Conservation (phyloP, 1,140 invertebrate species). For the Alviniconcha marisindica region DNA sequence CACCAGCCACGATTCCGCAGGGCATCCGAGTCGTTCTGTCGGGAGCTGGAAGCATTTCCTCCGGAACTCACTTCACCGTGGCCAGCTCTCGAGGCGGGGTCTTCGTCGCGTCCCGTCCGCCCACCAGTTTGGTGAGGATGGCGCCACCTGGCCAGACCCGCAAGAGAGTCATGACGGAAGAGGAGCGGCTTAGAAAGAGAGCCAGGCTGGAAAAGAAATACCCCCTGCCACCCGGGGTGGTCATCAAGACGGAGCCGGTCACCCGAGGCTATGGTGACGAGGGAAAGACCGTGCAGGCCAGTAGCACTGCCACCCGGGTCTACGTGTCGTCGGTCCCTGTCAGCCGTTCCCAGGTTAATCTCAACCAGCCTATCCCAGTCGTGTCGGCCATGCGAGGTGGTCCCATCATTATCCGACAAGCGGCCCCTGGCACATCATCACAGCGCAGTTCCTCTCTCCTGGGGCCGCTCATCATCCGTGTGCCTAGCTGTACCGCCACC, state of each 20-base stretch:
- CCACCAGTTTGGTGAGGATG: neutral
- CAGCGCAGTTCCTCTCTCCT: neutral
- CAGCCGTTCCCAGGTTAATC: neutral
- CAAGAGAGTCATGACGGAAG: conserved; percentile 39
- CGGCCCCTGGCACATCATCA: neutral
- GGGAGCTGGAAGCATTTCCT: neutral
- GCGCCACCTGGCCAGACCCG: neutral
- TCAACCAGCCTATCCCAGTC: conserved; percentile 33
- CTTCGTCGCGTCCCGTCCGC: neutral
- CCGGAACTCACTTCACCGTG: neutral
- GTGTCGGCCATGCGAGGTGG: conserved; percentile 1
- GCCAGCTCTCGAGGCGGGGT: neutral
- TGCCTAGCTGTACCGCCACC: neutral
- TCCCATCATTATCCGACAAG: conserved; percentile 29
- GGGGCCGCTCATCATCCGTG: neutral
- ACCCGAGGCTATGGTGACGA: conserved; percentile 29
- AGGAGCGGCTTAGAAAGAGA: conserved; percentile 91
- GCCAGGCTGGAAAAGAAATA: conserved; percentile 92
- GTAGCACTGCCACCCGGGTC: neutral
- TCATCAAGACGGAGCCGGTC: conserved; percentile 46
- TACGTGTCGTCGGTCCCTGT: neutral
- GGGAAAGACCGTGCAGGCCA: neutral
- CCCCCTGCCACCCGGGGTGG: conserved; percentile 80
- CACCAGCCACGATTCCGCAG: neutral
- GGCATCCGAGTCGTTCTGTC: neutral